Evolutionary conservation across 2,888 invertebrate genomes (phyloP), one percentile per base, ranked within the genome.

Genomic region (Melangyna quadrimaculata): DNA sequence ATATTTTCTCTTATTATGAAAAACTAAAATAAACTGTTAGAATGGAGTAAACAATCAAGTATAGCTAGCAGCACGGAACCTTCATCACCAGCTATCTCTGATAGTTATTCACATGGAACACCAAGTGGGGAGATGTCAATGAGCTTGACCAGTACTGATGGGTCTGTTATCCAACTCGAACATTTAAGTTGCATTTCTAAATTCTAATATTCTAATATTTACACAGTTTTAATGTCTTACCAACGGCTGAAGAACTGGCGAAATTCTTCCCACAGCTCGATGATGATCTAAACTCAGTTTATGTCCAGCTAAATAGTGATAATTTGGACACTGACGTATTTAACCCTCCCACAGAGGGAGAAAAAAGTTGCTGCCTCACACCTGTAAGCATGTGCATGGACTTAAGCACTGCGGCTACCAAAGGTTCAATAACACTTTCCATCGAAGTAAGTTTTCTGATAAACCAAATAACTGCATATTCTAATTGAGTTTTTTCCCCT

Each of bases 21-120:
- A 84, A 65, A 5, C 40, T 53, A 65, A 40, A 87, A 74, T 63
- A 78, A 59, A 89, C 22, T 35, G 12, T 10, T 59, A 86, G 96
- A 96, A 87, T 97, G 97, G 96, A 96, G 96, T 90, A 96, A 96
- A 3, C 97, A 97, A 7, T 96, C 97, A 0, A 97, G 97, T 74
- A 92, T 94, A 93, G 94, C 94, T 45, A 94, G 94, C 71, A 94
- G 94, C 78, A 93, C 94, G 69, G 95, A 94, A 29, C 97, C 97
- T 0, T 97, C 97, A 0, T 97, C 97, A 1, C 97, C 97, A 35
- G 95, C 95, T 88, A 95, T 89, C 24, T 94, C 94, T 14, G 94
- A 95, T 90, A 91, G 94, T 89, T 91, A 93, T 90, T 90, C 93
- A 3, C 94, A 94, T 86, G 94, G 94, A 88, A 90, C 89, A 24